phyloP scores from a whole-genome alignment of 2,797 vertebrate species.

The Microctenopoma lineatum region DNA sequence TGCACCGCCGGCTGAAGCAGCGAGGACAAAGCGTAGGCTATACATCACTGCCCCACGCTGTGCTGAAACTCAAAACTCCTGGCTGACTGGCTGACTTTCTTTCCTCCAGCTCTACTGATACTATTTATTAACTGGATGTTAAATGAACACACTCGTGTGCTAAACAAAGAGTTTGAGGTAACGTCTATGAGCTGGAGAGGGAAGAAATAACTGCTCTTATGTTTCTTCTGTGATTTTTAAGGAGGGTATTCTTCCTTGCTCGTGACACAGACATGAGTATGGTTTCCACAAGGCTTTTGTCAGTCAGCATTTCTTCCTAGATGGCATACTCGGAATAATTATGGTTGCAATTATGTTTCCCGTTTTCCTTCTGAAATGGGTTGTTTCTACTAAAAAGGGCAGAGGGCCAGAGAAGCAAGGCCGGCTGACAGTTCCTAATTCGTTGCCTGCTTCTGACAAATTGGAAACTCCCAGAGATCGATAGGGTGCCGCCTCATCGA shows the following conservation, averaged over 20 bases:
- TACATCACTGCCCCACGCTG: constrained; percentile 64
- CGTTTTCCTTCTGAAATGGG: constrained; percentile 56
- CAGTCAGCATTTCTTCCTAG: constrained; percentile 21
- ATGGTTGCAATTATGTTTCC: constrained; percentile 60
- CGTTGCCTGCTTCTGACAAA: constrained; percentile 83
- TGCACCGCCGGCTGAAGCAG: constrained; percentile 52
- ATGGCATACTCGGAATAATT: constrained; percentile 38
- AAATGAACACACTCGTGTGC: constrained; percentile 26
- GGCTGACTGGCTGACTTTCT: constrained; percentile 6
- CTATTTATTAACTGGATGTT: constrained; percentile 44
- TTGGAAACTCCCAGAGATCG: constrained; percentile 86
- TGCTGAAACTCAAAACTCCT: background rate
- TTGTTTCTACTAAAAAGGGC: constrained; percentile 66
- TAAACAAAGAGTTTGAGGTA: background rate
- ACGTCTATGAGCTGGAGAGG: background rate
- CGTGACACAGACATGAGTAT: no score
- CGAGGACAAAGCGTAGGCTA: constrained; percentile 38
- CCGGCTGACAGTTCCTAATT: constrained; percentile 80
- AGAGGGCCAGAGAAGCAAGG: constrained; percentile 65
- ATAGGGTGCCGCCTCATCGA: constrained; percentile 76
- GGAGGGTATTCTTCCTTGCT: no score
- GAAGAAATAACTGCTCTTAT: background rate
- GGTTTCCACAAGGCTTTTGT: constrained; percentile 31
- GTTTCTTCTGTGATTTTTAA: background rate
- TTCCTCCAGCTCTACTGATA: constrained; percentile 43